Percentiles rank a stretch among this genome's conserved stretches.
Evolutionary conservation across 1,140 invertebrate genomes (phyloP).

Genomic region (Drosophila azteca): DNA sequence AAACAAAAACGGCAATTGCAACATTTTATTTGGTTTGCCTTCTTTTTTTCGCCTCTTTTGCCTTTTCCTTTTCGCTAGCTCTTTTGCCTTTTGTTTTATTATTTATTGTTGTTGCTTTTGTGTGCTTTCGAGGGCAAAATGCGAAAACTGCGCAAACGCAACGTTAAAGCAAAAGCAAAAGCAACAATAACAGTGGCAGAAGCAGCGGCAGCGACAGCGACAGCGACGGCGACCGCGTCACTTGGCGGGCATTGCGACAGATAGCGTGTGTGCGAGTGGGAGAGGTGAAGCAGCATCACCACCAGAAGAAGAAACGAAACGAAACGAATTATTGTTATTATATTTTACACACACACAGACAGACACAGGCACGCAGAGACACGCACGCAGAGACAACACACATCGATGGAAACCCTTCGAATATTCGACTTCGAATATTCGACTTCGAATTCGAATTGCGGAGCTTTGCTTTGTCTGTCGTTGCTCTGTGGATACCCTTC

Average conservation of each 20-base stretch:
- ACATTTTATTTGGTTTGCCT: slow-evolving; percentile 32
- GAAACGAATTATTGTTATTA: slow-evolving; percentile 35
- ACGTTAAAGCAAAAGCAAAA: slow-evolving; percentile 2
- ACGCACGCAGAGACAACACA: slow-evolving; percentile 1
- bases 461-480: slow-evolving; percentile 11
- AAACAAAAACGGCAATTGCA: slow-evolving; percentile 56
- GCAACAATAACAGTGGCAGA: slow-evolving; percentile 13
- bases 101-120: slow-evolving; percentile 4
- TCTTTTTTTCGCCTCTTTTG: too few relatives aligned
- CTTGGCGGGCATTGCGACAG: too few relatives aligned
- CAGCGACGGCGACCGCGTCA: neutral
- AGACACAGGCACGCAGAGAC: slow-evolving; percentile 9
- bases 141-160: slow-evolving; percentile 56
- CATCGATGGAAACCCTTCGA: slow-evolving; percentile 28
- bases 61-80: slow-evolving; percentile 5
- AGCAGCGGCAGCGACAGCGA: neutral
- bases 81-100: too few relatives aligned
- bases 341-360: slow-evolving; percentile 30
- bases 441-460: slow-evolving; percentile 10
- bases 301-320: slow-evolving; percentile 20
- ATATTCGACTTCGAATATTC: slow-evolving; percentile 24
- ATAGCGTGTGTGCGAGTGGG: too few relatives aligned
- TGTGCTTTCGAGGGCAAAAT: slow-evolving; percentile 42
- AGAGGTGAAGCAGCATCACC: too few relatives aligned
- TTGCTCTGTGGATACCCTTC: neutral